phyloP scores from a whole-genome alignment of 2,888 invertebrate genomes.

The Buathra laborator region DNA sequence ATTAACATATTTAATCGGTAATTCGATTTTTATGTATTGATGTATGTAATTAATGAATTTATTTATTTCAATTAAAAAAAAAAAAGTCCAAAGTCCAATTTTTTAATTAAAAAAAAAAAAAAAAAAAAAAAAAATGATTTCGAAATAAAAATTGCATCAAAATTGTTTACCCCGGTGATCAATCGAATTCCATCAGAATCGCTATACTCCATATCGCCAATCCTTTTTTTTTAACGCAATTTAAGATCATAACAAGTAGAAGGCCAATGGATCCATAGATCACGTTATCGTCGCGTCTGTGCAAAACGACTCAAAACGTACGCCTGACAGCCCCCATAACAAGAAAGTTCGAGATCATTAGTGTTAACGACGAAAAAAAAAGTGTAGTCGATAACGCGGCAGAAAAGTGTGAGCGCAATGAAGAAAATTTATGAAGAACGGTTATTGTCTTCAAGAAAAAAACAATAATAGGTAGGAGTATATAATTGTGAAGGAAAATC shows the following conservation, averaged over 20 bases:
- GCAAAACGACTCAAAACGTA: background rate
- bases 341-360: background rate
- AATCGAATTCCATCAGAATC: too few relatives aligned
- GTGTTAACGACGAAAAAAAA: background rate
- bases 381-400: background rate
- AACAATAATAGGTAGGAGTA: background rate
- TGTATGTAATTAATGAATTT: too few relatives aligned
- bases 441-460: background rate
- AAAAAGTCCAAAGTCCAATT: too few relatives aligned
- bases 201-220: too few relatives aligned
- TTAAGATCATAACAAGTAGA: constrained; percentile 3
- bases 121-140: too few relatives aligned
- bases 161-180: too few relatives aligned
- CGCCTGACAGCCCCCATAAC: background rate
- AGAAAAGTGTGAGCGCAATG: background rate
- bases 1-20: too few relatives aligned
- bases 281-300: background rate
- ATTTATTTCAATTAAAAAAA: too few relatives aligned
- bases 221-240: background rate
- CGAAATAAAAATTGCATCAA: too few relatives aligned
- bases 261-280: constrained; percentile 21
- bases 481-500: constrained; percentile 4
- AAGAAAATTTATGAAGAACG: background rate
- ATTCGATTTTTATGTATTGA: too few relatives aligned
- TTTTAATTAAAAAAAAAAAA: too few relatives aligned